Conservation (phyloP, 2,113 vertebrate species). For the Scophthalmus maximus region DNA sequence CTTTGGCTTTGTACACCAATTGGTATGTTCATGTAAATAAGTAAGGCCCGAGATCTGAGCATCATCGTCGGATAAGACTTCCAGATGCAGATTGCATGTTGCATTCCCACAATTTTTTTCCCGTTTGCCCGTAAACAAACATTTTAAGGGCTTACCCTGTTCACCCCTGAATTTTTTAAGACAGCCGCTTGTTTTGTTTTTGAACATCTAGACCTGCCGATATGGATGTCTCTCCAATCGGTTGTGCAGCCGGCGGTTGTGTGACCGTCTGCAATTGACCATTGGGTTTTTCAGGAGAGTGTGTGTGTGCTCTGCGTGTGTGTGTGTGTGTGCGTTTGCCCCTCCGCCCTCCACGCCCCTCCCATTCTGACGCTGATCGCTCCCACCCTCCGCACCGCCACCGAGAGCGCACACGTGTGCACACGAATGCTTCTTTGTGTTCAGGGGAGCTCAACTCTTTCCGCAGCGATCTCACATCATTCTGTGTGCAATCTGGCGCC, state of each 20-base stretch:
- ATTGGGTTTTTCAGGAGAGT: conserved; percentile 5
- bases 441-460: conserved; percentile 83
- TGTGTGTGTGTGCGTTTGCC: conserved; percentile 16
- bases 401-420: conserved; percentile 64
- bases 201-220: background rate
- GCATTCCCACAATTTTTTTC: too few species aligned
- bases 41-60: too few species aligned
- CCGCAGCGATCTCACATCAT: conserved; percentile 37
- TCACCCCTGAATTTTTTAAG: too few species aligned
- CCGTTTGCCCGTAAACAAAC: too few species aligned
- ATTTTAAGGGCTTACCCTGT: too few species aligned
- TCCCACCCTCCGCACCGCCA: conserved; percentile 72
- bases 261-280: background rate
- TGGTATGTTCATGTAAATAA: too few species aligned
- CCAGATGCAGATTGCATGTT: background rate
- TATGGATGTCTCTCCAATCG: conserved; percentile 9
- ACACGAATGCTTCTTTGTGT: conserved; percentile 77
- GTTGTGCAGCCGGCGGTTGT: conserved; percentile 14
- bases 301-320: conserved; percentile 4
- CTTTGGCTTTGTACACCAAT: too few species aligned
- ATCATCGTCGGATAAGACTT: too few species aligned
- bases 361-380: conserved; percentile 63
- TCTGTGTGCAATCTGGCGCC: conserved; percentile 25
- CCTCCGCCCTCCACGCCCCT: conserved; percentile 47
- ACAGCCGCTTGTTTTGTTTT: conserved; percentile 1